Evolutionary conservation across 2,113 vertebrate species (phyloP).

Genomic region (Mustela nigripes): DNA sequence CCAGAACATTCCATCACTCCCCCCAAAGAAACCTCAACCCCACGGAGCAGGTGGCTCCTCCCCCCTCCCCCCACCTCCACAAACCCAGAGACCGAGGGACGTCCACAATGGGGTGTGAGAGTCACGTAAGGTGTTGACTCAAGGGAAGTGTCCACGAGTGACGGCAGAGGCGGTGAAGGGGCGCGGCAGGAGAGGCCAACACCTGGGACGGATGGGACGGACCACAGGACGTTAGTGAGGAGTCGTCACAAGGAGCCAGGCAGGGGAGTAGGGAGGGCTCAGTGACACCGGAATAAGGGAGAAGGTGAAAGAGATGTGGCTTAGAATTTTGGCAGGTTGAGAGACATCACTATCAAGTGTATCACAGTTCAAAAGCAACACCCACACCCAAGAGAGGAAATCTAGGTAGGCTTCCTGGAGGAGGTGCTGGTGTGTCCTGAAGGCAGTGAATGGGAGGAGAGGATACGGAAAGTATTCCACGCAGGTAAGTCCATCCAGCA

Average conservation of each 20-base stretch:
- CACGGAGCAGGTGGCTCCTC: neutral
- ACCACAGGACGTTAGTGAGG: rapidly evolving
- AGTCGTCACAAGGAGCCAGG: no score
- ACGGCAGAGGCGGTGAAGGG: neutral
- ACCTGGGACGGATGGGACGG: neutral
- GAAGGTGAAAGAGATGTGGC: neutral
- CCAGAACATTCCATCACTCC: neutral
- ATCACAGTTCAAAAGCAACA: neutral
- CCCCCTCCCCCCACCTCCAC: no score
- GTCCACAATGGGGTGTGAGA: neutral
- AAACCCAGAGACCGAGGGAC: neutral
- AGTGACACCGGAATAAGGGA: rapidly evolving
- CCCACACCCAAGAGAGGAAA: neutral
- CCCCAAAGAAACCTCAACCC: neutral
- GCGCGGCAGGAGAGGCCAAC: rapidly evolving
- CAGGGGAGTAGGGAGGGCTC: neutral
- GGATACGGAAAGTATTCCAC: rapidly evolving
- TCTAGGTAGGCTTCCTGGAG: neutral
- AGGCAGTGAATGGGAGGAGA: neutral
- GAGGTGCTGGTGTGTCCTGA: neutral
- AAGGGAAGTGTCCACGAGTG: rapidly evolving
- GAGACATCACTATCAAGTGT: no score
- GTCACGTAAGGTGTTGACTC: neutral
- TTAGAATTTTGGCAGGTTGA: neutral
- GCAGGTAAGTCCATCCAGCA: neutral